Conservation (phyloP, 2,888 invertebrate species). For the Tanypteryx hageni region DNA sequence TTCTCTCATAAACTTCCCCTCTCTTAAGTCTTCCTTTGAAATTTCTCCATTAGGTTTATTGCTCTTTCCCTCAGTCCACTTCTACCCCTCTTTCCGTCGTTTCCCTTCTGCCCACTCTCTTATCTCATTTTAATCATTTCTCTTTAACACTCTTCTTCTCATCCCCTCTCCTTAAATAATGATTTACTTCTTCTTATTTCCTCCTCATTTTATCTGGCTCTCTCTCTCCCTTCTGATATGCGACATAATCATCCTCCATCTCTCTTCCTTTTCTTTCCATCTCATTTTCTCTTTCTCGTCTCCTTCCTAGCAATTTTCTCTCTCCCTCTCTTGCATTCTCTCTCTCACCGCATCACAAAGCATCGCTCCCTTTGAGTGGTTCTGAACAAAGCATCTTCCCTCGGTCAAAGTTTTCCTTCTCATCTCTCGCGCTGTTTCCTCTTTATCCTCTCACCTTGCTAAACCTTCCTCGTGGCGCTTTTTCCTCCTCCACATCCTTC, state of each 20-base stretch:
- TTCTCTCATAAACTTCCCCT: no score
- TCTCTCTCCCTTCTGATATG: no score
- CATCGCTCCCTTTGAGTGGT: no score
- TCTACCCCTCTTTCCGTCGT: neutral
- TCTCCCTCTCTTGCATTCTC: neutral
- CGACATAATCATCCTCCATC: neutral
- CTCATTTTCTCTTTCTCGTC: neutral
- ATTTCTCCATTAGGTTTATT: neutral
- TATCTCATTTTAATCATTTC: neutral
- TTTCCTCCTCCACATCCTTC: neutral
- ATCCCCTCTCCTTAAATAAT: neutral
- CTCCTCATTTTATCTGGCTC: neutral
- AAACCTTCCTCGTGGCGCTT: neutral
- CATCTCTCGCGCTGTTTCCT: no score
- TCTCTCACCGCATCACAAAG: no score
- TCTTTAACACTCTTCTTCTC: neutral
- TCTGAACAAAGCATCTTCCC: no score
- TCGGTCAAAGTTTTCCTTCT: no score
- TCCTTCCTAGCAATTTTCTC: no score
- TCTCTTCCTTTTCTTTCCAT: neutral
- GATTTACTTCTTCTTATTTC: neutral
- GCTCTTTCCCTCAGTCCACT: neutral
- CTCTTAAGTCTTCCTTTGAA: no score
- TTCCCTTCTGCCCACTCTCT: neutral
- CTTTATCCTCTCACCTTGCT: neutral